These are phyloP conservation scores for Diachrysia chrysitis DNA, from an alignment of 2,888 invertebrate genomes.

Conservation along the genomic window DNA sequence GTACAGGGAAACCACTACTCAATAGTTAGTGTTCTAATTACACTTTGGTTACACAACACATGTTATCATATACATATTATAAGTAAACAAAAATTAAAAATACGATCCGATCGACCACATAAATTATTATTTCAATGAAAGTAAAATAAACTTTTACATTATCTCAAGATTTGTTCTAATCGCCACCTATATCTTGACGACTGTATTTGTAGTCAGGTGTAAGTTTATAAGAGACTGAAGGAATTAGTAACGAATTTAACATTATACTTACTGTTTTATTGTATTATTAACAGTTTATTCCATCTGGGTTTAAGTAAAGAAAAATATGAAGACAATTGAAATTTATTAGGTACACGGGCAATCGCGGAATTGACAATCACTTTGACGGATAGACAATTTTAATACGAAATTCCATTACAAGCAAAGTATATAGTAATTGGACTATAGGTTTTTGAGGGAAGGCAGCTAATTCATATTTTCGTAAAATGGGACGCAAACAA, in stretches of 20 bases:
- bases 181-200: not conserved
- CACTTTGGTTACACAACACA: not conserved
- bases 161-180: constrained; percentile 27
- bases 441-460: too few species aligned
- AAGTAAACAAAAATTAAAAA: not conserved
- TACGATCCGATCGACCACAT: not conserved
- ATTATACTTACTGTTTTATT: constrained; percentile 41
- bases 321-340: constrained; percentile 37
- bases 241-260: not conserved
- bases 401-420: too few species aligned
- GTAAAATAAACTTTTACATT: constrained; percentile 16
- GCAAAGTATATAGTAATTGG: too few species aligned
- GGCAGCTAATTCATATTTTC: not conserved
- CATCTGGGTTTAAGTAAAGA: constrained; percentile 41
- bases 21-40: not conserved
- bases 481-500: not conserved
- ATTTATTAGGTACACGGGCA: constrained; percentile 39
- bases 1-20: constrained; percentile 6
- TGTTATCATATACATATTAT: not conserved
- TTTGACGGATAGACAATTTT: too few species aligned
- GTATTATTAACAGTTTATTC: constrained; percentile 43
- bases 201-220: not conserved
- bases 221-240: not conserved
- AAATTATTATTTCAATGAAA: constrained; percentile 5
- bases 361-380: constrained; percentile 38